Conservation (phyloP, 2,888 invertebrate genomes). For the Cylindroiulus punctatus region DNA sequence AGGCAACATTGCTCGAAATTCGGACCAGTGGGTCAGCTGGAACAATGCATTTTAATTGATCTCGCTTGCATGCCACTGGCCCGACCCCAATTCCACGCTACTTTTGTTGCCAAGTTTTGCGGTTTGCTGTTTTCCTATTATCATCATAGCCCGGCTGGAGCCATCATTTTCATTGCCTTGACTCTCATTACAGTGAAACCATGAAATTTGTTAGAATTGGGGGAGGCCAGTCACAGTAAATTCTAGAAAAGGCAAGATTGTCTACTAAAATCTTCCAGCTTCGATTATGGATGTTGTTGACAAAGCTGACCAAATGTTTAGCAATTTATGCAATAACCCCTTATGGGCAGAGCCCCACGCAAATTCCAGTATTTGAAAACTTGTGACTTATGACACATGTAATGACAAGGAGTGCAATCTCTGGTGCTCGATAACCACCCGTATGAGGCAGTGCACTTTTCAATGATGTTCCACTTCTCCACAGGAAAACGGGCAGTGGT, state of each 20-base stretch:
- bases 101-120: slow-evolving; percentile 14
- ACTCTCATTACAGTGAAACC: neutral
- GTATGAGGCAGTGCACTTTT: neutral
- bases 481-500: slow-evolving; percentile 44
- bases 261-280: neutral
- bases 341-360: neutral
- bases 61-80: neutral
- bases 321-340: neutral
- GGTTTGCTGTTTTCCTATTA: neutral
- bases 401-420: neutral
- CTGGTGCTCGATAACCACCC: too few species aligned
- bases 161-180: neutral
- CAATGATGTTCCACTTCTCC: neutral
- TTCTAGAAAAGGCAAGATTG: slow-evolving; percentile 1
- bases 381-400: neutral
- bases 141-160: neutral
- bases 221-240: neutral
- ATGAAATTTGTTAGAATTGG: neutral
- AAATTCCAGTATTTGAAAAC: neutral
- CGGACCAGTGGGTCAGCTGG: slow-evolving; percentile 5
- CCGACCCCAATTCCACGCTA: neutral
- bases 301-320: neutral
- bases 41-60: slow-evolving; percentile 32
- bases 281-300: neutral
- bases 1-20: neutral